phyloP scores from a whole-genome alignment of 2,888 invertebrate genomes.

The Yponomeuta sedellus region DNA sequence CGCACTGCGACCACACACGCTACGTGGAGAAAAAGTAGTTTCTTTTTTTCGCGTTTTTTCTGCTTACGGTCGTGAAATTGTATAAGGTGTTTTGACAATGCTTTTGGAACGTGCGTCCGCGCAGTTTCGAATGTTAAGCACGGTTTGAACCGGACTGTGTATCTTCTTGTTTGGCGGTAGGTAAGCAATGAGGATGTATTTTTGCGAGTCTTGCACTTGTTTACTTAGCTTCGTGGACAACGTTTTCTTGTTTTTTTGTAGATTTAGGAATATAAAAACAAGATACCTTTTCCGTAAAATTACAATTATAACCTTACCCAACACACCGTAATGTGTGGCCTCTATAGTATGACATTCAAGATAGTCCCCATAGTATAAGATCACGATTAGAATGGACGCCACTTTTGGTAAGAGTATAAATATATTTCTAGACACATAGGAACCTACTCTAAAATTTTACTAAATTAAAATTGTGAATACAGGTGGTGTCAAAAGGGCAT shows the following conservation, averaged over 20 bases:
- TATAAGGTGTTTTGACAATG: slow-evolving; percentile 74
- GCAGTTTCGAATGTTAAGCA: slow-evolving; percentile 64
- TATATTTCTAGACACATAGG: no score
- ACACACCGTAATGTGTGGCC: no score
- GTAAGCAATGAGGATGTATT: not conserved
- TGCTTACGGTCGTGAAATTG: slow-evolving; percentile 55
- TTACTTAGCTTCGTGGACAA: not conserved
- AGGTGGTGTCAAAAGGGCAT: no score
- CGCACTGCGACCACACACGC: slow-evolving; percentile 58
- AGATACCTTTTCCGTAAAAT: no score
- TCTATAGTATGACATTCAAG: no score
- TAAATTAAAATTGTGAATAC: no score
- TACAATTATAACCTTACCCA: no score
- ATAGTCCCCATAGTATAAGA: no score
- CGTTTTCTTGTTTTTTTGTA: not conserved
- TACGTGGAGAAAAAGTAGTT: slow-evolving; percentile 22
- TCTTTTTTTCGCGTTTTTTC: slow-evolving; percentile 33
- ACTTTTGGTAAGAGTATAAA: no score
- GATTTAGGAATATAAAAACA: not conserved
- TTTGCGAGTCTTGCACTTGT: not conserved
- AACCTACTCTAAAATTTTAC: no score
- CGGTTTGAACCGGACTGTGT: slow-evolving; percentile 49
- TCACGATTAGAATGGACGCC: no score
- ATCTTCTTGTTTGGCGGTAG: slow-evolving; percentile 35
- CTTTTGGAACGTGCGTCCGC: slow-evolving; percentile 58